These are phyloP conservation scores for Panulirus ornatus DNA, from an alignment of 1,140 invertebrate genomes.

Conservation along the genomic window DNA sequence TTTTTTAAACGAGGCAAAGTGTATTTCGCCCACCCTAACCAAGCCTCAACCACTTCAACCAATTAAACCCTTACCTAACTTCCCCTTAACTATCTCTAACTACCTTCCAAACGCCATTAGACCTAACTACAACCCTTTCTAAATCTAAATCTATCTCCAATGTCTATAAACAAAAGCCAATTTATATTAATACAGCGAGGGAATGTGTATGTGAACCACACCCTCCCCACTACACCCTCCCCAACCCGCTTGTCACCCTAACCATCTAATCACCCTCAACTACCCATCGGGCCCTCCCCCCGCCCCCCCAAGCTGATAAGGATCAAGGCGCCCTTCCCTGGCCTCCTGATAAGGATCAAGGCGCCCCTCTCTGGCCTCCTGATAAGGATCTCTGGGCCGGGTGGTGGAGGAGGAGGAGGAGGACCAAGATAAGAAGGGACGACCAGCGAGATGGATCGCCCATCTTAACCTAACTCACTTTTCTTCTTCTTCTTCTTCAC, in stretches of 20 bases:
- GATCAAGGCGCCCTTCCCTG: conserved; percentile 29
- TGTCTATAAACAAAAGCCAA: too few relatives aligned
- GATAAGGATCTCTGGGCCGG: conserved; percentile 50
- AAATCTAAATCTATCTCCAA: too few relatives aligned
- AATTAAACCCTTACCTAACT: too few relatives aligned
- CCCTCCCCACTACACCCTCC: background rate
- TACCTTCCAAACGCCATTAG: too few relatives aligned
- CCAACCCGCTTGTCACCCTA: background rate
- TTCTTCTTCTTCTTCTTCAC: too few relatives aligned
- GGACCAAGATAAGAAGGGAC: background rate
- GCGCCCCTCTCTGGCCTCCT: conserved; percentile 1
- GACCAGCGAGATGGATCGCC: too few relatives aligned
- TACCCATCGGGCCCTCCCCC: conserved; percentile 15
- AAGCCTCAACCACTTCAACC: too few relatives aligned
- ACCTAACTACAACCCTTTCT: too few relatives aligned
- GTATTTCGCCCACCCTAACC: too few relatives aligned
- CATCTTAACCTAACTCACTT: background rate
- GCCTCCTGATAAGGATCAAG: conserved; percentile 15
- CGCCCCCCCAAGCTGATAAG: conserved; percentile 14
- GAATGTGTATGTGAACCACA: background rate
- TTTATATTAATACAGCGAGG: too few relatives aligned
- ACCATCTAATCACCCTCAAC: background rate
- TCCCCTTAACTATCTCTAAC: too few relatives aligned
- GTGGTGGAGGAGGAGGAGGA: conserved; percentile 37
- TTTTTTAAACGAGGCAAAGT: too few relatives aligned